Conservation (phyloP, 2,797 vertebrate species). For the Sebastes matsubarae region DNA sequence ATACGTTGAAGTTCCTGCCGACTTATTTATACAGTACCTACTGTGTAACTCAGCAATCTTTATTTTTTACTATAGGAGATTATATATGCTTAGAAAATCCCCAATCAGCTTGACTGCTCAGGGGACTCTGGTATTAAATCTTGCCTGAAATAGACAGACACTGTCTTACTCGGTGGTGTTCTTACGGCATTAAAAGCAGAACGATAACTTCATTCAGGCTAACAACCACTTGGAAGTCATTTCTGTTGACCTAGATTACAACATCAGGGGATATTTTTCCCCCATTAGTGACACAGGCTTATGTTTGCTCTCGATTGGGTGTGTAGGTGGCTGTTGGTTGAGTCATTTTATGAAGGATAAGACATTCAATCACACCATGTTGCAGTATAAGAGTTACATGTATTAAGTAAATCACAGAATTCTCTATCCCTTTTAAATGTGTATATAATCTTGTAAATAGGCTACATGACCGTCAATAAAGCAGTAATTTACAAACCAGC, state of each 20-base stretch:
- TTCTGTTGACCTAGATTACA: slow-evolving; percentile 70
- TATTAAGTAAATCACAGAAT: slow-evolving; percentile 1
- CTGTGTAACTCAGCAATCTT: slow-evolving; percentile 43
- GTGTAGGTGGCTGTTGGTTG: slow-evolving; percentile 68
- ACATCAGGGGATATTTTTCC: slow-evolving; percentile 62
- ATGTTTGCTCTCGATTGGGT: slow-evolving; percentile 59
- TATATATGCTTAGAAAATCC: slow-evolving; percentile 72
- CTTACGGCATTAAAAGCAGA: slow-evolving; percentile 55
- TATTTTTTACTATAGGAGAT: slow-evolving; percentile 55
- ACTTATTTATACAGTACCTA: slow-evolving; percentile 30
- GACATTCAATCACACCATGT: slow-evolving; percentile 41
- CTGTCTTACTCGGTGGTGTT: slow-evolving; percentile 37
- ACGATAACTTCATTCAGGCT: slow-evolving; percentile 63
- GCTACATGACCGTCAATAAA: not conserved
- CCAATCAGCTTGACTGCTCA: slow-evolving; percentile 63
- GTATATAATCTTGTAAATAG: not conserved
- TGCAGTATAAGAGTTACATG: slow-evolving; percentile 19
- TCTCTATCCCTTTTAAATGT: not conserved
- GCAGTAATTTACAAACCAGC: not conserved
- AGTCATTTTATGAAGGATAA: slow-evolving; percentile 66
- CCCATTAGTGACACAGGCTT: slow-evolving; percentile 70
- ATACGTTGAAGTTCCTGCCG: slow-evolving; percentile 28
- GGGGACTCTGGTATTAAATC: slow-evolving; percentile 72
- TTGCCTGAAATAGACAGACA: slow-evolving; percentile 62
- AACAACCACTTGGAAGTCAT: slow-evolving; percentile 57